Evolutionary conservation across 2,888 invertebrate genomes (phyloP), one percentile per base, ranked within the genome.

Genomic region (Smittia aterrima): DNA sequence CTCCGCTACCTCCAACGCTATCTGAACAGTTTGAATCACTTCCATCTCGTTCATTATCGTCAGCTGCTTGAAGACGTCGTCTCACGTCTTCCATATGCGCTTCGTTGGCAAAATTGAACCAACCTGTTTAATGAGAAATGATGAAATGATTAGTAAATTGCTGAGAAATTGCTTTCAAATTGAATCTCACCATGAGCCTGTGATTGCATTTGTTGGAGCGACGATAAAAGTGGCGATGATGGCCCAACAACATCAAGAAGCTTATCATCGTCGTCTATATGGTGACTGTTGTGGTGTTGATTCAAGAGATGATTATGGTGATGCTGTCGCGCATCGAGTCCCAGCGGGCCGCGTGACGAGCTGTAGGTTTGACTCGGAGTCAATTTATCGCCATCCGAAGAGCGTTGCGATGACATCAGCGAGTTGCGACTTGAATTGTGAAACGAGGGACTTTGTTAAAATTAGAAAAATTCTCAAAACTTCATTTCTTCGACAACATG

Each of bases 231-330:
- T 9, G 92, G 92, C 78, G 92, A 92, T 71, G 93, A 89, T 32
- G 92, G 93, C 0, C 94, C 94, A 0, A 95, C 95, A 24, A 95
- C 95, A 82, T 95, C 95, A 80, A 95, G 84, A 25, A 91, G 86
- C 79, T 92, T 89, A 82, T 95, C 95, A 76, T 93, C 93, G 78
- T 95, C 94, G 77, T 92, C 92, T 22, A 74, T 68, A 41, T 67
- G 53, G 54, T 66, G 24, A 11, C 70, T 66, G 27, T 27, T 27
- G 11, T 64, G 47, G 20, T 62, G 58, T 32, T 64, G 70, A 64
- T 16, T 66, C 76, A 75, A 27, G 72, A 47, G 75, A 77, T 82
- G 81, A 71, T 82, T 80, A 76, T 81, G 81, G 58, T 83, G 80
- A 68, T 82, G 80, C 75, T 81, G 81, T 47, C 83, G 80, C 13